Evolutionary conservation across 2,797 vertebrate species (phyloP), one percentile per base, ranked within the genome.

Genomic region (Pagetopsis macropterus): DNA sequence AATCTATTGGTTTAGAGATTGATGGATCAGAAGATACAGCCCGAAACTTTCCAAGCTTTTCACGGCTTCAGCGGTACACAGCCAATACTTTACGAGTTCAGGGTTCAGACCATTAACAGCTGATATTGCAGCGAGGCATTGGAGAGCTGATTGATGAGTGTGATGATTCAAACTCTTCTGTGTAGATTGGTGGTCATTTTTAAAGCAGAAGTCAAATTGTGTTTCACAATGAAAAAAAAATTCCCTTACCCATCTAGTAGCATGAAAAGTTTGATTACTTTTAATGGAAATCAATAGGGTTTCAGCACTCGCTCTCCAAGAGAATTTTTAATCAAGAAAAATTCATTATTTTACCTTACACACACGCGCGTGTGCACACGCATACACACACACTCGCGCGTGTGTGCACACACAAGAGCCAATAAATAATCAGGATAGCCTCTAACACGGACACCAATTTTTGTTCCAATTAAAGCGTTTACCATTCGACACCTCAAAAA

Each of bases 251-350:
- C 75, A 72, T 89, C 88, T 81, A 66, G 82, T 64, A 84, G 80
- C 86, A 88, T 87, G 87, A 91, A 90, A 94, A 90, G 90, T 93
- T 91, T 93, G 92, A 94, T 94, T 94, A 92, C 89, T 95, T 92
- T 92, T 93, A 94, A 94, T 93, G 93, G 93, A 95, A 95, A 95
- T 94, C 94, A 94, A 95, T 95, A 93, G 23, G 57, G 84, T 90
- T 89, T 89, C 88, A 91, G 88, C 79, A 65, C 87, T 70, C 14
- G 72, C 87, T 89, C 89, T 77, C 77, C 23, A 67, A 83, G 78
- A 88, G 78, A 88, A 89, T 92, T 93, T 93, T 92, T 92, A 91
- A 94, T 94, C 92, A 93, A 90, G 86, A 91, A 82, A 93, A 94
- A 91, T 92, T 91, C 88, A 93, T 93, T 94, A 93, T 90, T 86